Evolutionary conservation across 2,113 vertebrate genomes (phyloP).

Genomic region (Eonycteris spelaea): DNA sequence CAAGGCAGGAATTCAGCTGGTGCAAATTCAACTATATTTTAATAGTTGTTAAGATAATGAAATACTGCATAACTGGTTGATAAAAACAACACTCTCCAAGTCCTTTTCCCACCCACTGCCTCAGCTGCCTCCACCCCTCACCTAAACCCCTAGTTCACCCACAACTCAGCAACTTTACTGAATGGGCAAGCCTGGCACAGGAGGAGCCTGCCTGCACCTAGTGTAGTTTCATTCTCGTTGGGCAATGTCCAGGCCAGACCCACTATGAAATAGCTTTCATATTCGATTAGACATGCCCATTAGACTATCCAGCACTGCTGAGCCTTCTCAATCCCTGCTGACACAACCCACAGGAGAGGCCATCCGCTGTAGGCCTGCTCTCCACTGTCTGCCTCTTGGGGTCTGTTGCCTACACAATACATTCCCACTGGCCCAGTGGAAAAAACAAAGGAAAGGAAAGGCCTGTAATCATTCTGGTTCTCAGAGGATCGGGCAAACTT

Average conservation of each 20-base stretch:
- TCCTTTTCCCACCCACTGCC: neutral
- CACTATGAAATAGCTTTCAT: neutral
- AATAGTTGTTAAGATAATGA: neutral
- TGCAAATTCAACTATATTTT: too few species aligned
- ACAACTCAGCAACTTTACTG: neutral
- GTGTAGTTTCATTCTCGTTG: neutral
- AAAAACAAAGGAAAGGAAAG: neutral
- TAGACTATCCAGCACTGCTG: neutral
- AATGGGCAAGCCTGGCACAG: neutral
- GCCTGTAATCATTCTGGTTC: neutral
- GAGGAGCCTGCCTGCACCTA: neutral
- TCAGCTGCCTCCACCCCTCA: neutral
- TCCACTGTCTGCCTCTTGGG: neutral
- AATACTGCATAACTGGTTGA: neutral
- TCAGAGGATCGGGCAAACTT: conserved; percentile 54
- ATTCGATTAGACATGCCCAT: neutral
- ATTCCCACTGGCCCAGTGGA: neutral
- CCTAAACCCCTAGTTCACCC: neutral
- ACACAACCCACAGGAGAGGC: neutral
- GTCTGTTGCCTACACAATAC: neutral
- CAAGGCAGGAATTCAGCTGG: neutral
- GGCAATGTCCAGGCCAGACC: neutral
- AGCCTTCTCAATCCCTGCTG: neutral
- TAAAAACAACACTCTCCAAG: neutral
- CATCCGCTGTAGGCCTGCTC: neutral